Conservation (phyloP, 2,113 vertebrate genomes). For the Eupsittula cactorum region DNA sequence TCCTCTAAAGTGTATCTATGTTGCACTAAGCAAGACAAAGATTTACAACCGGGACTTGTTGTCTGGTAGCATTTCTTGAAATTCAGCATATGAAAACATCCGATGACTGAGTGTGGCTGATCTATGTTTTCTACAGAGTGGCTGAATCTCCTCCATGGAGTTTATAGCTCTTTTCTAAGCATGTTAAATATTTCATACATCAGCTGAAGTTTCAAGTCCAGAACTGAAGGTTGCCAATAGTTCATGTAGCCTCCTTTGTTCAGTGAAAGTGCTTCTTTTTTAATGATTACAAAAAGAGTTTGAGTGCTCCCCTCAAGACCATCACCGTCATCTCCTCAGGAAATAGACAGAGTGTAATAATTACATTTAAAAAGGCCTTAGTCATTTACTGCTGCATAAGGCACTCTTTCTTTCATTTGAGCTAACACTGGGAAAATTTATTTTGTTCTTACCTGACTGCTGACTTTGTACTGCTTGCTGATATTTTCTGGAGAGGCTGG, state of each 20-base stretch:
- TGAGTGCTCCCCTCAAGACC: background rate
- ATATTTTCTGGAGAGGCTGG: conserved; percentile 80
- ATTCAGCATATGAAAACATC: background rate
- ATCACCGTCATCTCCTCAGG: background rate
- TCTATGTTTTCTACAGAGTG: background rate
- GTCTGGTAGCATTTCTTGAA: background rate
- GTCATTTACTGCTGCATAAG: background rate
- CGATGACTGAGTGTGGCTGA: background rate
- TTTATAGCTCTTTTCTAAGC: background rate
- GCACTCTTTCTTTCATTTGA: conserved; percentile 16
- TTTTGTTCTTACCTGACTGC: conserved; percentile 87
- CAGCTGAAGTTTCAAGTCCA: background rate
- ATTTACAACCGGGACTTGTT: background rate
- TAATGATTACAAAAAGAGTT: background rate
- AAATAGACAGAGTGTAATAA: background rate
- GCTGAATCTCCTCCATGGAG: background rate
- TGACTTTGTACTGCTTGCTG: conserved; percentile 85
- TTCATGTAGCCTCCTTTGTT: background rate
- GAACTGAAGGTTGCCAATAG: background rate
- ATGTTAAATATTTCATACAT: background rate
- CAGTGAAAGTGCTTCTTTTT: background rate
- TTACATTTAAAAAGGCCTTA: background rate
- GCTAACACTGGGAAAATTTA: conserved; percentile 4
- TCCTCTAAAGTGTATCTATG: background rate
- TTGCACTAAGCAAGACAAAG: background rate